Evolutionary conservation across 1,140 invertebrate genomes (phyloP), one percentile per base, ranked within the genome.

Genomic region (Schlechtendalia chinensis): DNA sequence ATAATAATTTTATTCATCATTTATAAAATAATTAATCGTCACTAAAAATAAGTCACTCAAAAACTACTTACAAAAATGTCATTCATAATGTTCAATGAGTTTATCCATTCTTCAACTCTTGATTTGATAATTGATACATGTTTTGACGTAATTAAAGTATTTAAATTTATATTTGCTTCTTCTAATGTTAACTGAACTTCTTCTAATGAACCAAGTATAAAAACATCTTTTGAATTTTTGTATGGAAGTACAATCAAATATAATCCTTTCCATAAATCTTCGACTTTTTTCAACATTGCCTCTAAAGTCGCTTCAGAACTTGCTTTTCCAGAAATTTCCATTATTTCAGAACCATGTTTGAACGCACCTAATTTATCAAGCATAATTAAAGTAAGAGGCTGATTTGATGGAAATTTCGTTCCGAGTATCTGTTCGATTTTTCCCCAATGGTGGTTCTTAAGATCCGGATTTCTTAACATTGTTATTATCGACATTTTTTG

Each of bases 281-380:
- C 93, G 83, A 91, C 92, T 87, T 92, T 94, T 83, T 91, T 93
- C 1, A 96, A 85, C 83, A 96, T 88, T 3, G 86, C 85, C 85
- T 96, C 94, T 2, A 96, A 87, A 22, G 90, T 91, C 45, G 91
- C 91, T 85, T 96, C 95, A 5, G 93, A 93, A 83, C 92, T 95
- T 0, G 94, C 94, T 84, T 93, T 91, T 0, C 90, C 91, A 5
- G 94, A 92, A 16, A 96, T 90, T 85, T 96, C 93, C 88, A 93
- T 91, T 5, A 96, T 84, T 75, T 91, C 89, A n/a, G 92, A 88
- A 0, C 89, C 88, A 83, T 90, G 89, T 50, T 89, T 88, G 86
- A 95, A 95, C 0, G 90, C 90, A 19, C 90, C 88, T 54, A 92
- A 87, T n/a, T 91, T 89, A 81, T 94, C 91, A 32, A 93, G 86